Base-by-base conservation (phyloP, 2,113 vertebrate species). In the Archocentrus centrarchus region DNA sequence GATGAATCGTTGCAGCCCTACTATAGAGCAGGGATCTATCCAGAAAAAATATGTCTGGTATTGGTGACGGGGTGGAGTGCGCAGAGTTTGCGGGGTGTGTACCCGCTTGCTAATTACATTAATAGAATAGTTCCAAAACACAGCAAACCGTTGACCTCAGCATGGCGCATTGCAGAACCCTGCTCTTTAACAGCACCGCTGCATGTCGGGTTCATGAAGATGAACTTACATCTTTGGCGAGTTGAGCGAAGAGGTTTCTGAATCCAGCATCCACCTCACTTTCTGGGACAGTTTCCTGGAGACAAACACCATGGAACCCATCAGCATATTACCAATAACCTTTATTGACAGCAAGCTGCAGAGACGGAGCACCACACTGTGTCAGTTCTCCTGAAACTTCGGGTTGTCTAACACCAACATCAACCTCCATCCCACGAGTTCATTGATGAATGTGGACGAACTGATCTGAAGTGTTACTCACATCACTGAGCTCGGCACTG, bases 231-330 rank as follows among this genome's bases (percentile, higher is more conserved):
- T 90, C 82, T 93, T 96, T 97, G 0, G 95, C 95, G 3, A 97
- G 94, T 85, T 96, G 97, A 20, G 90, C 32, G 76, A 97, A 97
- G 53, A 97, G 93, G 11, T 70, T 91, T 90, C 93, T 93, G 94
- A 98, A 97, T 59, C 93, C 92, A 3, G 88, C 75, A 0, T 97
- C 96, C 80, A 94, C 89, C 0, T 95, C 95, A 15, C 57, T 63
- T 1, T 96, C 96, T 0, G 89, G 11, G 0, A 97, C 94, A 0
- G 35, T 83, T 47, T 97, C 97, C 98, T 98, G 83, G 77, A 93
- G 62, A 85, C 55, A 78, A 5, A 50, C 17, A 60, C 35, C 77
- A 68, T 3, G 37, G 44, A 14, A 73, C 76, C 39, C 10, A 13
- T 57, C 47, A 79, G 24, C 55, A 61, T 20, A 20, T 41, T 2